A percentile compares a stretch with the other conserved stretches of the same genome.
These are phyloP conservation scores for Cephus cinctus DNA, from an alignment of 1,140 invertebrate genomes.

Conservation along the genomic window DNA sequence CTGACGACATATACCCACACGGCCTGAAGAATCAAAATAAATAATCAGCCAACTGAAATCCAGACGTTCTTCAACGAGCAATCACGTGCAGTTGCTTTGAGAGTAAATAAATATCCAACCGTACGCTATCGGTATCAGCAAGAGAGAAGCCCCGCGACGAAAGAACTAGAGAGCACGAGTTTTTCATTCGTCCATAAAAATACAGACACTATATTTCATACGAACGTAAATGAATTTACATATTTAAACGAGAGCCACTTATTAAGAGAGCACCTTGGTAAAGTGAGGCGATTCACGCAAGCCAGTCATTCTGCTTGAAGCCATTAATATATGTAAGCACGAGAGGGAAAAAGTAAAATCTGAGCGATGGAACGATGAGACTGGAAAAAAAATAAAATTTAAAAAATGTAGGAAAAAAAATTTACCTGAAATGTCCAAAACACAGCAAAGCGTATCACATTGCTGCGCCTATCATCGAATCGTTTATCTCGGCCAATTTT, in stretches of 20 bases:
- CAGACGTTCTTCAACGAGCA: background rate
- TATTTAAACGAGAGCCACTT: too few species aligned
- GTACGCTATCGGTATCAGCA: too few species aligned
- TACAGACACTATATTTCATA: too few species aligned
- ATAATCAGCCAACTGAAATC: slow-evolving; percentile 6
- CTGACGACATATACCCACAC: slow-evolving; percentile 92
- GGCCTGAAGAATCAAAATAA: slow-evolving; percentile 61
- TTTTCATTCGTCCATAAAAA: too few species aligned
- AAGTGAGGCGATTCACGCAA: slow-evolving; percentile 3
- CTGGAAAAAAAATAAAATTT: background rate
- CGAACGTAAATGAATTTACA: too few species aligned
- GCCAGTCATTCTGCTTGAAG: slow-evolving; percentile 3
- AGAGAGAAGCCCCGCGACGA: too few species aligned
- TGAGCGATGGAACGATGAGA: background rate
- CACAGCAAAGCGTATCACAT: slow-evolving; percentile 81
- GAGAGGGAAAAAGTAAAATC: slow-evolving; percentile 7
- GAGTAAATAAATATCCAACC: background rate
- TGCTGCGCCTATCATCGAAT: slow-evolving; percentile 85
- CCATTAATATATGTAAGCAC: too few species aligned
- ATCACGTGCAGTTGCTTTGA: background rate
- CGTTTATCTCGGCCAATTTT: slow-evolving; percentile 87
- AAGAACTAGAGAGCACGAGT: too few species aligned
- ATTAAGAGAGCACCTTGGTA: too few species aligned
- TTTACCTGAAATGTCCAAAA: slow-evolving; percentile 89
- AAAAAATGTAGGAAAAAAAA: background rate